phyloP scores from a whole-genome alignment of 2,113 vertebrate genomes.

The Ariopsis seemanni region DNA sequence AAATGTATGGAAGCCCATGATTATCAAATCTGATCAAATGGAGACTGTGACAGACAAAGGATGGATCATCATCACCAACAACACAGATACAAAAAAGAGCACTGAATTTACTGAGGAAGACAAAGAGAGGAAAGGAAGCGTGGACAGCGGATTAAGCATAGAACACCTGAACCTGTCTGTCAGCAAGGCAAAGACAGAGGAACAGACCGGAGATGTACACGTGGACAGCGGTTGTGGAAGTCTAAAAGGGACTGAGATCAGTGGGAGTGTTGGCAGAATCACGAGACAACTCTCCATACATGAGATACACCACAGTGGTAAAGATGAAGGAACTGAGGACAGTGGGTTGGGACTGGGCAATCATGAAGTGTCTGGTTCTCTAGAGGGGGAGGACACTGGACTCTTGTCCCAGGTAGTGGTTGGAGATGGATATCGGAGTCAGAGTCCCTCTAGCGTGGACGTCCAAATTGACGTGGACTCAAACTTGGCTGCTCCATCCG shows the following conservation, averaged over 20 bases:
- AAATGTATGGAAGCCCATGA: slow-evolving; percentile 67
- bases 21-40: slow-evolving; percentile 52
- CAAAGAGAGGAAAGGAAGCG: slow-evolving; percentile 61
- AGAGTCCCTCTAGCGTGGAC: slow-evolving; percentile 52
- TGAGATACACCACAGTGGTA: slow-evolving; percentile 6
- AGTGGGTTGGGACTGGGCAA: slow-evolving; percentile 60
- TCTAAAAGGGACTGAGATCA: slow-evolving; percentile 62
- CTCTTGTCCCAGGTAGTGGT: slow-evolving; percentile 30
- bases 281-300: slow-evolving; percentile 52
- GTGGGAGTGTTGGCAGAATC: slow-evolving; percentile 39
- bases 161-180: slow-evolving; percentile 36
- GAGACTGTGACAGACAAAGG: slow-evolving; percentile 72
- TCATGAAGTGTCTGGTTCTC: slow-evolving; percentile 48
- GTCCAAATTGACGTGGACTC: slow-evolving; percentile 41
- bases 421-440: slow-evolving; percentile 61
- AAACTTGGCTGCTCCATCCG: slow-evolving; percentile 53
- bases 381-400: slow-evolving; percentile 52
- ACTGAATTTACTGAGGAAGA: slow-evolving; percentile 27
- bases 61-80: slow-evolving; percentile 64
- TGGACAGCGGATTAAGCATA: slow-evolving; percentile 69
- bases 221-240: slow-evolving; percentile 75
- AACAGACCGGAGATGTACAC: slow-evolving; percentile 10
- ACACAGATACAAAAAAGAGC: slow-evolving; percentile 30
- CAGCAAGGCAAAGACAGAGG: neutral
- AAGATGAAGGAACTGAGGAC: slow-evolving; percentile 46